Evolutionary conservation across 2,888 invertebrate genomes (phyloP).

Genomic region (Gastracanthus pulcherrimus): DNA sequence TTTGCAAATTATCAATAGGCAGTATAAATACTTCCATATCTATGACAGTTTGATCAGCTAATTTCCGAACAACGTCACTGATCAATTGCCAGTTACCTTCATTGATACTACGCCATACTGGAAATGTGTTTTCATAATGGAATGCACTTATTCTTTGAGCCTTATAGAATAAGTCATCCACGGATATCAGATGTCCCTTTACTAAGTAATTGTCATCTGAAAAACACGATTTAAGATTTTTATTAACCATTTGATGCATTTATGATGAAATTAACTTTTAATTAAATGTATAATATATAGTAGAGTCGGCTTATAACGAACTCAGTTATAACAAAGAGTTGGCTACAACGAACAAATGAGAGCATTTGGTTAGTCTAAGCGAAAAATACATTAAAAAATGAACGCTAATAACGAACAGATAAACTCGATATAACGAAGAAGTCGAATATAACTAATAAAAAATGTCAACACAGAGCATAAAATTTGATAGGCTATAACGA

Average conservation of each 20-base stretch:
- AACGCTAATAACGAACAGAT: too few relatives aligned
- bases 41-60: not conserved
- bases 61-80: not conserved
- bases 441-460: too few relatives aligned
- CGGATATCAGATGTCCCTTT: conserved; percentile 22
- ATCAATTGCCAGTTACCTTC: conserved; percentile 39
- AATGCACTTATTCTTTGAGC: conserved; percentile 8
- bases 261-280: not conserved
- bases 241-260: not conserved
- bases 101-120: conserved; percentile 33
- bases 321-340: too few relatives aligned
- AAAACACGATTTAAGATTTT: not conserved
- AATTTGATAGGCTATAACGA: too few relatives aligned
- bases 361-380: too few relatives aligned
- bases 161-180: conserved; percentile 27
- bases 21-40: conserved; percentile 23
- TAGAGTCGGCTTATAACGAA: too few relatives aligned
- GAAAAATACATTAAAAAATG: too few relatives aligned
- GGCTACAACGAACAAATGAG: too few relatives aligned
- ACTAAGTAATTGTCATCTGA: conserved; percentile 28
- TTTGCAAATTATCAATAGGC: not conserved
- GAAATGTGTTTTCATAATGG: conserved; percentile 14
- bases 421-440: too few relatives aligned
- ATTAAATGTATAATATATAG: not conserved
- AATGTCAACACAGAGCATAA: too few relatives aligned